Percentiles rank a stretch among this genome's conserved stretches.
These are phyloP conservation scores for Eulemur mongoz DNA, from an alignment of 2,797 vertebrate genomes.

Conservation along the genomic window DNA sequence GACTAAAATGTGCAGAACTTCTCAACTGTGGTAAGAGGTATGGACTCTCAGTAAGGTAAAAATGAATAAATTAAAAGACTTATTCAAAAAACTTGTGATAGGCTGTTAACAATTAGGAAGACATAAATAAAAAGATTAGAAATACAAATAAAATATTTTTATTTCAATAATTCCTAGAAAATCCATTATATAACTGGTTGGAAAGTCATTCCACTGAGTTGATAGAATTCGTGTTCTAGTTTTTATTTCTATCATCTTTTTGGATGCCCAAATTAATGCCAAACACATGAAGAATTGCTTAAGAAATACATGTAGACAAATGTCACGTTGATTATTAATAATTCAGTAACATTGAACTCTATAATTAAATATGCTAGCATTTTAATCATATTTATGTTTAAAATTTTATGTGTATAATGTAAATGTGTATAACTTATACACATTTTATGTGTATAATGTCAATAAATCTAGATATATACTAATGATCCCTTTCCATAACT, in stretches of 20 bases:
- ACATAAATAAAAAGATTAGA: background rate
- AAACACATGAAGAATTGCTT: background rate
- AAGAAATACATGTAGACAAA: background rate
- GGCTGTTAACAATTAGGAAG: background rate
- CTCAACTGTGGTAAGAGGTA: background rate
- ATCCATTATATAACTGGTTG: background rate
- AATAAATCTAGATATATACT: background rate
- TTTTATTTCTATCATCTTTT: background rate
- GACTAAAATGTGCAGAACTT: background rate
- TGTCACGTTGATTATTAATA: background rate
- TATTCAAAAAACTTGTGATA: background rate
- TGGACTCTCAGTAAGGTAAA: background rate
- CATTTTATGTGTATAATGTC: background rate
- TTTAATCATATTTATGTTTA: background rate
- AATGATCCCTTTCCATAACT: background rate
- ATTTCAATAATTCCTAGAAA: background rate
- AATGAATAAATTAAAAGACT: background rate
- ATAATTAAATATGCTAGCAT: background rate
- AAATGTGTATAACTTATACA: no score
- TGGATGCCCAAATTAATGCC: background rate
- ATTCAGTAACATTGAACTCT: background rate
- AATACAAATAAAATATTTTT: constrained; percentile 11
- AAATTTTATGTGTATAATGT: no score
- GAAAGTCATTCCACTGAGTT: background rate
- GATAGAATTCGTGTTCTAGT: background rate